Evolutionary conservation across 2,113 vertebrate species (phyloP).

Genomic region (Sinosuthora webbiana): DNA sequence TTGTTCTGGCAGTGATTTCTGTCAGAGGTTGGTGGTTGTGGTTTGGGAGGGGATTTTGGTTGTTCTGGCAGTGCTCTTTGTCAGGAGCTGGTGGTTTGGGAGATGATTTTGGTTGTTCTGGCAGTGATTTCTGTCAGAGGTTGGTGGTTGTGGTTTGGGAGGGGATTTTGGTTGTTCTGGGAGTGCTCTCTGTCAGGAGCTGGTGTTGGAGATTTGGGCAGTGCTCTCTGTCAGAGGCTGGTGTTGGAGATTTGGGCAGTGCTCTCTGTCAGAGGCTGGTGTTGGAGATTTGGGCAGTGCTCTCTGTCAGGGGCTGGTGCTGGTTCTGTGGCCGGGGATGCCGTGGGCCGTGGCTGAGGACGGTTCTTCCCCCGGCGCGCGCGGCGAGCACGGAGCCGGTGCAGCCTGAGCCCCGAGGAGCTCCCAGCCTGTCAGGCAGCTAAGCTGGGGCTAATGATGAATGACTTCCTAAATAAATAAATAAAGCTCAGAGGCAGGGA

Average conservation of each 20-base stretch:
- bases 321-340: not conserved
- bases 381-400: not conserved
- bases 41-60: no score
- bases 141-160: no score
- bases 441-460: slow-evolving; percentile 38
- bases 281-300: not conserved
- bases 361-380: not conserved
- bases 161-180: accelerated
- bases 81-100: not conserved
- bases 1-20: no score
- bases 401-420: slow-evolving; percentile 6
- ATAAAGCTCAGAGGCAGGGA: not conserved
- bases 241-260: no score
- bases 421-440: slow-evolving; percentile 35
- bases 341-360: not conserved
- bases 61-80: accelerated
- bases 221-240: no score
- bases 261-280: accelerated
- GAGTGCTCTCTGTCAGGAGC: accelerated
- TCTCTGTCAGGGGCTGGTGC: accelerated
- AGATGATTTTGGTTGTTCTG: no score
- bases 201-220: no score
- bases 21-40: no score
- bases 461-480: slow-evolving; percentile 53
- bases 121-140: no score